phyloP scores from a whole-genome alignment of 2,797 vertebrate species.

The Antrozous pallidus region DNA sequence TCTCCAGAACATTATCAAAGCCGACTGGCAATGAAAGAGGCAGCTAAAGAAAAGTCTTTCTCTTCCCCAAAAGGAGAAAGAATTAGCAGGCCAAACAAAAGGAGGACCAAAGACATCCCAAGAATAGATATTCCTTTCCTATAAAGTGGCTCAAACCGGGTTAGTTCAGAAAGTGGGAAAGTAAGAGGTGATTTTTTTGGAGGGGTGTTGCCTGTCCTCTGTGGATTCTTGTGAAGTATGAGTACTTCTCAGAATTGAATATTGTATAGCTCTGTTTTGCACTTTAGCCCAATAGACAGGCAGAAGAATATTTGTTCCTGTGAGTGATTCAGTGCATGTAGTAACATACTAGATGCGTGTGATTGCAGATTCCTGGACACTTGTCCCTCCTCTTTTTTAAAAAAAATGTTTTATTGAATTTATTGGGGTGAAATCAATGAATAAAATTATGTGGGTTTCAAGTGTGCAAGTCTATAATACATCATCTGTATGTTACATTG shows the following conservation, averaged over 20 bases:
- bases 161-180: background rate
- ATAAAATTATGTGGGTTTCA: background rate
- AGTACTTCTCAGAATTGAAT: background rate
- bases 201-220: background rate
- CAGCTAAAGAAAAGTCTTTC: background rate
- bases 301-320: background rate
- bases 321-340: background rate
- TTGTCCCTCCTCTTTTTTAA: background rate
- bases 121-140: background rate
- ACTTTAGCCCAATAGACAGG: background rate
- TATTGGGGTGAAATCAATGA: background rate
- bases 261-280: background rate
- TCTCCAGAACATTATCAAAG: conserved; percentile 52
- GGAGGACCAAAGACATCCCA: background rate
- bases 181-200: no score
- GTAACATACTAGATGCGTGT: background rate
- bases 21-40: background rate
- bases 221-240: background rate
- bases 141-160: background rate
- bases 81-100: conserved; percentile 49
- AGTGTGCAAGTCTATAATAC: background rate
- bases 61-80: background rate
- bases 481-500: background rate
- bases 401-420: background rate
- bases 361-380: background rate